phyloP scores from a whole-genome alignment of 2,113 vertebrate genomes.

The Aviceda subcristata region DNA sequence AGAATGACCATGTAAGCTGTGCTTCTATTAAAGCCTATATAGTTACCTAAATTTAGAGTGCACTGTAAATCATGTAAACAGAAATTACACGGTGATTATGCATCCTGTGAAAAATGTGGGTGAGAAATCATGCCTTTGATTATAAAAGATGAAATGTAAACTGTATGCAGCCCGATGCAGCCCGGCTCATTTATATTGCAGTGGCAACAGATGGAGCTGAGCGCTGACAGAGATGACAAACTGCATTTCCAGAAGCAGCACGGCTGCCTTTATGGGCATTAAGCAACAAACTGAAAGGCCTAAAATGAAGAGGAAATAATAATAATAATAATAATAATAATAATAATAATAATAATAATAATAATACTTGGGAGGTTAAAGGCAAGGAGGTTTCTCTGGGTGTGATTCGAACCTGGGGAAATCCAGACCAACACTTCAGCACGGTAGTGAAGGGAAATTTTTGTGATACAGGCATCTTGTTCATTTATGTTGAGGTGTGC shows the following conservation, averaged over 20 bases:
- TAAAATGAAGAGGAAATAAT: background rate
- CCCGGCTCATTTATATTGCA: background rate
- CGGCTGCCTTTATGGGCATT: background rate
- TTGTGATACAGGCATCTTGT: background rate
- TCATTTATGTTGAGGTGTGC: background rate
- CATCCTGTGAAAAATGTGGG: background rate
- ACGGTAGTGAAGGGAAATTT: background rate
- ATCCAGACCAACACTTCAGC: background rate
- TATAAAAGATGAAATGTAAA: background rate
- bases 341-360: background rate
- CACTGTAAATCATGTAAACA: rapidly evolving
- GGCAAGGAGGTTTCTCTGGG: background rate
- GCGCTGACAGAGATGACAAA: background rate
- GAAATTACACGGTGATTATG: background rate
- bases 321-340: background rate
- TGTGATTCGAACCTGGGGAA: background rate
- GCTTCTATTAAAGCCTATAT: background rate
- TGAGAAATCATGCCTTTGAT: background rate
- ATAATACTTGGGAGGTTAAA: background rate
- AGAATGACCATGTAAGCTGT: background rate
- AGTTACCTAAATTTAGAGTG: background rate
- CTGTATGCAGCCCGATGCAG: background rate
- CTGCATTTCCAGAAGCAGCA: background rate
- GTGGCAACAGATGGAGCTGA: background rate
- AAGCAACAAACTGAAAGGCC: background rate